Evolutionary conservation across 1,140 invertebrate genomes (phyloP), one percentile per base, ranked within the genome.

Genomic region (Leptinotarsa defecta): DNA sequence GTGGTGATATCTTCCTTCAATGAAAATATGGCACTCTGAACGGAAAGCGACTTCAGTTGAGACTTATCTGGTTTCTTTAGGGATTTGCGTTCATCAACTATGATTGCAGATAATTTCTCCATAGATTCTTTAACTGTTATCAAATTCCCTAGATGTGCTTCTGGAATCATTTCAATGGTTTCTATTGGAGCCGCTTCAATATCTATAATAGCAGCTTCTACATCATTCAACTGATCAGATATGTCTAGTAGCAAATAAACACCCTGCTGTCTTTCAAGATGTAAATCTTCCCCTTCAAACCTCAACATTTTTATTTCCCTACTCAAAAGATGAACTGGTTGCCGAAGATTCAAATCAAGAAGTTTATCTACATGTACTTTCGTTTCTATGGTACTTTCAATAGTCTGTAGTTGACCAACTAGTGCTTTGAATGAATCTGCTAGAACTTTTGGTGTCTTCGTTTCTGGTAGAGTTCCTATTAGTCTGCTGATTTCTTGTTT

Each of bases 401-500:
- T 49, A 17, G 22, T 3, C 22, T 48, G 15, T 22, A 77, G 57
- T 19, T 27, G 69, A 15, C 57, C 73, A 27, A 11, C 34, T 13
- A 78, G 24, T 57, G 52, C 69, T 71, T 78, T 71, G 13, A 78
- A 65, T 15, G 78, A 68, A 69, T 49, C 11, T 64, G 68, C 68
- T 15, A 74, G 68, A 13, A 49, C 22, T 68, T 75, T 13, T 24
- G 77, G 17, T 19, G 5, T 27, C 27, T 77, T 73, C 1, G 67
- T 13, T 74, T 71, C 70, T 4, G 68, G 68, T 15, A 65, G 24
- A 24, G 19, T 3, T 61, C 71, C 48, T 6, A 68, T 17, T 1
- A 76, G 64, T 64, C 49, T 79, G n/a, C 74, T 69, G 8, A 80
- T 67, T 68, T 49, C 62, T 64, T 74, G 43, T 77, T 80, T 80